These are phyloP conservation scores for Hemitrygon akajei DNA, from an alignment of 2,797 vertebrate species.

Conservation along the genomic window DNA sequence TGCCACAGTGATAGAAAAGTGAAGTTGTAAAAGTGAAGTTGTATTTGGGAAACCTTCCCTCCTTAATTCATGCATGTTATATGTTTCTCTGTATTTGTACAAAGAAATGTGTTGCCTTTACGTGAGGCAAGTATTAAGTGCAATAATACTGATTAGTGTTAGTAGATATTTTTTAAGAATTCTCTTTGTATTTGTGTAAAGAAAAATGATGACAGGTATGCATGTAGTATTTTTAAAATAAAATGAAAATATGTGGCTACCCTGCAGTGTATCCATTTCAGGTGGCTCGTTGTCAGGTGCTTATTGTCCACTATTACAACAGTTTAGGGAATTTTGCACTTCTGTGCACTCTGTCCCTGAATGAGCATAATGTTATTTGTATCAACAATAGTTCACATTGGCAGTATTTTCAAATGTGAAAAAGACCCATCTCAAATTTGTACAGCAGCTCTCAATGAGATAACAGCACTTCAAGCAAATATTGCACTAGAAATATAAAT, in stretches of 20 bases:
- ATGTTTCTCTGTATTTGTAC: neutral
- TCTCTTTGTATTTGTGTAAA: neutral
- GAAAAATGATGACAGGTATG: neutral
- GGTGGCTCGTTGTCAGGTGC: neutral
- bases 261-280: neutral
- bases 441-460: neutral
- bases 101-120: conserved; percentile 3
- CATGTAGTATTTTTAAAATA: conserved; percentile 29
- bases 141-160: neutral
- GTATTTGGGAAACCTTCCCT: neutral
- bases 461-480: neutral
- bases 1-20: conserved; percentile 7
- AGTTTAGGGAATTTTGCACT: neutral
- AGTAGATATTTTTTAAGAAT: neutral
- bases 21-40: neutral
- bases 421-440: neutral
- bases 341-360: neutral
- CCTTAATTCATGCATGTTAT: neutral
- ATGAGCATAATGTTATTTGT: neutral
- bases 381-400: neutral
- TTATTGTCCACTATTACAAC: neutral
- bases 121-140: neutral
- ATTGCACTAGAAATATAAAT: neutral
- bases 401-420: neutral
- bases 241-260: neutral